Evolutionary conservation across 2,797 vertebrate species (phyloP).

Genomic region (Lutjanus argentimaculatus): DNA sequence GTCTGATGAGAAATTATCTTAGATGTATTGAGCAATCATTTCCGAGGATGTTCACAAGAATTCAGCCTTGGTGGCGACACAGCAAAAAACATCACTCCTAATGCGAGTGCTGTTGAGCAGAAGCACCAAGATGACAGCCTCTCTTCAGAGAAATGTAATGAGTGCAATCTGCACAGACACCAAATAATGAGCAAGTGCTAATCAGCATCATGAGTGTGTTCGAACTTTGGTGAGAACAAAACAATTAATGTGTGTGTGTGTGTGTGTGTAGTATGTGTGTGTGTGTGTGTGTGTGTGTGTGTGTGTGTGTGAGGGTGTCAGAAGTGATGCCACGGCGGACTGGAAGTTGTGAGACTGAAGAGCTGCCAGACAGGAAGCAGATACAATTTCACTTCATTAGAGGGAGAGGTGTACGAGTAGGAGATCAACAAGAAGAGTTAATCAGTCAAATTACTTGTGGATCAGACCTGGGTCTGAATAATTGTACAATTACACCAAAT

Average conservation of each 20-base stretch:
- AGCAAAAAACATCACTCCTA: slow-evolving; percentile 6
- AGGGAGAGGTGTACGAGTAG: neutral
- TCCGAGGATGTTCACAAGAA: slow-evolving; percentile 1
- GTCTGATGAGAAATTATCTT: neutral
- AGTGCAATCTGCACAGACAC: slow-evolving; percentile 15
- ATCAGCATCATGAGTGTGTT: slow-evolving; percentile 27
- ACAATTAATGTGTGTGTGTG: slow-evolving; percentile 33
- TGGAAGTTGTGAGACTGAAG: slow-evolving; percentile 18
- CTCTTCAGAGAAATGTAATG: slow-evolving; percentile 15
- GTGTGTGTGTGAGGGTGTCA: neutral
- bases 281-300: neutral
- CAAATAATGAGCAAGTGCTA: slow-evolving; percentile 40
- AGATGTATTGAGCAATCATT: slow-evolving; percentile 4
- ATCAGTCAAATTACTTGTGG: slow-evolving; percentile 12
- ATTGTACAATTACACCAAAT: neutral
- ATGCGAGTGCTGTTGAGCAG: neutral
- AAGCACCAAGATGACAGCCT: neutral
- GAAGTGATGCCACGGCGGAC: neutral
- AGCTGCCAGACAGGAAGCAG: slow-evolving; percentile 32
- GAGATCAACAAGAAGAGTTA: neutral
- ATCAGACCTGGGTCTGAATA: neutral
- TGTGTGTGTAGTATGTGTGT: neutral
- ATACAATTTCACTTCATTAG: slow-evolving; percentile 27
- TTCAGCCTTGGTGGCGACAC: neutral
- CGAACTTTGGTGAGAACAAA: slow-evolving; percentile 17